Conservation (phyloP, 2,888 invertebrate genomes). For the Nezara viridula region DNA sequence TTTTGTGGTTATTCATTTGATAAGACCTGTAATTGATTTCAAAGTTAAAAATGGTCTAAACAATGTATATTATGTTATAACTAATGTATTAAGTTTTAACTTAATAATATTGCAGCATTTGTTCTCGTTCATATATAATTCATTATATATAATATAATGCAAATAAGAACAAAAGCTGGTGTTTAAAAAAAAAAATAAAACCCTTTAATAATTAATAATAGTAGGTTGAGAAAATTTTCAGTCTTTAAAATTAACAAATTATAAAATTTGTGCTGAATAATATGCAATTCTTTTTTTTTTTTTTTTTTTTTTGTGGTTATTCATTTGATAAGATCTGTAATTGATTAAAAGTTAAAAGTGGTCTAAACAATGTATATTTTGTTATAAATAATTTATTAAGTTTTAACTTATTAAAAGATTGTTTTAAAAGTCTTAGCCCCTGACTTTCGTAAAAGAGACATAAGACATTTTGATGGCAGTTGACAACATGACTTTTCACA, state of each 20-base stretch:
- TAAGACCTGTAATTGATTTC: neutral
- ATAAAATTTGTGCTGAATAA: too few relatives aligned
- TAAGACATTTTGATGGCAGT: too few relatives aligned
- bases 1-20: neutral
- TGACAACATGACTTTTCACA: too few relatives aligned
- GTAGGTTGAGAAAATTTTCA: neutral
- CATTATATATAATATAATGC: neutral
- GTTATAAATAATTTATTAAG: too few relatives aligned
- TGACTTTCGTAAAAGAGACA: too few relatives aligned
- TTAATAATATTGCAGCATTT: neutral
- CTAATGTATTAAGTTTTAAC: too few relatives aligned
- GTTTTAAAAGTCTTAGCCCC: too few relatives aligned
- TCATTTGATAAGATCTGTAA: neutral
- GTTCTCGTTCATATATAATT: conserved; percentile 13
- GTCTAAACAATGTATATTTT: neutral
- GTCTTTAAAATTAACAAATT: neutral
- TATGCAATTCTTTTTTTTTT: too few relatives aligned
- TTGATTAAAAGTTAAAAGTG: neutral
- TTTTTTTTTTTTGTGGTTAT: neutral
- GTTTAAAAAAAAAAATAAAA: too few relatives aligned
- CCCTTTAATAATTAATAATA: neutral
- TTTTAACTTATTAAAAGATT: too few relatives aligned
- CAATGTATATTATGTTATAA: neutral
- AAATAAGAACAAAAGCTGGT: too few relatives aligned
- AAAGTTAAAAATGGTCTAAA: neutral